Base-by-base conservation (phyloP, 2,113 vertebrate species). In the Ptilorrhoa leucosticta region DNA sequence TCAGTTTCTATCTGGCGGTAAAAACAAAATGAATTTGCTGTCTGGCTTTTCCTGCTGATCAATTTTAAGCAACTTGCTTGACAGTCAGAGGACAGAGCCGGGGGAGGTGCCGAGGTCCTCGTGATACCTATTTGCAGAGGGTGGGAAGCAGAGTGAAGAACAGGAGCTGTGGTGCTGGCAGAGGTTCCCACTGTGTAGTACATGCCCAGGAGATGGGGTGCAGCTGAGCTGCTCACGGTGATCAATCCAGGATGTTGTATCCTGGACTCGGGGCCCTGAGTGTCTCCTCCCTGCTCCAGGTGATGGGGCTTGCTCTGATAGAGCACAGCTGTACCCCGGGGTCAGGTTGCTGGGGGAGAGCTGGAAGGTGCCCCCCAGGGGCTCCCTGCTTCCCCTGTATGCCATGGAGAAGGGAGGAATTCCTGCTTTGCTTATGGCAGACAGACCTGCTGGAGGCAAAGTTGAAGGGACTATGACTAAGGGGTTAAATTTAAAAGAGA, bases 261-360 rank as follows among this genome's bases (percentile, higher is more conserved):
- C 44, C 30, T 7, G 8, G 27, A 1, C 21, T 48, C 4, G 39
- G 60, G 20, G 27, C 4, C 17, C 17, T 0, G 5, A 20, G 37
- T 4, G 42, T 28, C 45, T 35, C 37, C 35, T 60, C 31, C 17
- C 31, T 1, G 2, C 22, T 24, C 8, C 31, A 22, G n/a, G 8
- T 2, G 5, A 1, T 39, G 69, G 37, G 28, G 18, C 17, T 3
- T 4, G 27, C 9, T 61, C n/a, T 48, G 48, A 17, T 3, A 7
- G 0, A 28, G n/a, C 7, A 1, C 44, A 60, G 60, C 35, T 54
- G 12, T 8, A n/a, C 13, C 28, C 23, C 15, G 51, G 51, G 23
- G 2, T 76, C 27, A 13, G 63, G 15, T 3, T 72, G 28, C 28
- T 48, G 58, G 44, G 33, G 8, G 23, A 63, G 27, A 51, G 44